Percentiles rank a stretch among this genome's conserved stretches.
phyloP scores from a whole-genome alignment of 2,888 invertebrate genomes.

The Formica aserva region DNA sequence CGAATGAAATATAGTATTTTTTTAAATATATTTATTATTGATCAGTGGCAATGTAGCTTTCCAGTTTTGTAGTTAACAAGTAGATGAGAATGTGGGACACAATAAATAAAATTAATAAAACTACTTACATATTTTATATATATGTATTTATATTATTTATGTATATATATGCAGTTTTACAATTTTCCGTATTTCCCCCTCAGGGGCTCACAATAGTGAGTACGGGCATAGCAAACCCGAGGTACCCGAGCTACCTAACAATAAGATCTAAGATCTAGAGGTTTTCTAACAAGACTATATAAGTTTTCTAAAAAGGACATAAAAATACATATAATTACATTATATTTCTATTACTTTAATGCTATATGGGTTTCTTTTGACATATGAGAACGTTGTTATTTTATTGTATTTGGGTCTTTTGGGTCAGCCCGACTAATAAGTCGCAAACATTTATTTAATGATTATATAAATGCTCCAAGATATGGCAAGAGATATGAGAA shows the following conservation, averaged over 20 bases:
- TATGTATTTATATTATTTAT: not conserved
- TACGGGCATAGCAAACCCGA: not conserved
- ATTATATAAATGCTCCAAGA: too few species aligned
- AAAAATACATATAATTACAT: not conserved
- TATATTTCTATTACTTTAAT: not conserved
- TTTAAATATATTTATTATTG: not conserved
- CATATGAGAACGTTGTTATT: not conserved
- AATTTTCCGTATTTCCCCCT: not conserved
- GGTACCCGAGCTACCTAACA: not conserved
- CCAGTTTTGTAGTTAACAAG: not conserved
- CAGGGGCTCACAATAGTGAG: not conserved
- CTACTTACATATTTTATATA: not conserved
- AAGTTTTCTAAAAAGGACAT: not conserved
- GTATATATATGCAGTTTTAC: not conserved
- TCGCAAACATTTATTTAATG: not conserved
- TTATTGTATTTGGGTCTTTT: not conserved
- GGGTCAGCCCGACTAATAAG: not conserved
- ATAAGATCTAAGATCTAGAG: not conserved
- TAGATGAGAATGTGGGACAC: not conserved
- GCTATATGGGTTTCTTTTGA: not conserved
- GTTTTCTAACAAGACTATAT: not conserved
- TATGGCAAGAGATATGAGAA: not conserved
- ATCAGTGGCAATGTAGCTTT: not conserved
- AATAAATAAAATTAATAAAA: conserved; percentile 1
- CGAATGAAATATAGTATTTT: not conserved